These are phyloP conservation scores for Gadopsis marmoratus DNA, from an alignment of 2,797 vertebrate genomes.

Conservation along the genomic window DNA sequence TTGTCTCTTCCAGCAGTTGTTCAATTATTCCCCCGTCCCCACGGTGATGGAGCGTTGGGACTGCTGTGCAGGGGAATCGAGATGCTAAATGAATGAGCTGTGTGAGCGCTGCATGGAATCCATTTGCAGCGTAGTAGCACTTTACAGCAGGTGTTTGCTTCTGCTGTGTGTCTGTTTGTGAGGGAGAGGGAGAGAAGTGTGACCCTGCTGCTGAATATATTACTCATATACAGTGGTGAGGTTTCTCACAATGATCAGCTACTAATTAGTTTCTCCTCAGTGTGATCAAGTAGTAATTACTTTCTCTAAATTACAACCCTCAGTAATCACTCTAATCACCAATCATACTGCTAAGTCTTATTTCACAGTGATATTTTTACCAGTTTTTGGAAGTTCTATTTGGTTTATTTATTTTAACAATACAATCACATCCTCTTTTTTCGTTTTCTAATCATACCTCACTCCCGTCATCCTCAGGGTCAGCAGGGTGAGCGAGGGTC, in stretches of 20 bases:
- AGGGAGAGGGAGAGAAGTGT: slow-evolving; percentile 17
- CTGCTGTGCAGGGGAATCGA: slow-evolving; percentile 55
- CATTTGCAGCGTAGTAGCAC: slow-evolving; percentile 49
- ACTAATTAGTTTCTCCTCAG: slow-evolving; percentile 47
- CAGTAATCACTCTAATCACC: slow-evolving; percentile 36
- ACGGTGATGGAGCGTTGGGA: slow-evolving; percentile 68
- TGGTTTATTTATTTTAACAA: slow-evolving; percentile 5
- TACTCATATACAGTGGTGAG: slow-evolving; percentile 29
- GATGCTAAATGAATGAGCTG: slow-evolving; percentile 65
- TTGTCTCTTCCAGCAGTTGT: slow-evolving; percentile 70
- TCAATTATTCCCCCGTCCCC: slow-evolving; percentile 73
- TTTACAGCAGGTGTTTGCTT: slow-evolving; percentile 56
- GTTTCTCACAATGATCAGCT: slow-evolving; percentile 46
- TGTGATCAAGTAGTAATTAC: slow-evolving; percentile 55
- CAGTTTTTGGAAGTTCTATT: slow-evolving; percentile 1
- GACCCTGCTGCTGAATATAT: slow-evolving; percentile 37
- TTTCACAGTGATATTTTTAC: slow-evolving; percentile 6
- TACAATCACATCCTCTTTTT: slow-evolving; percentile 17
- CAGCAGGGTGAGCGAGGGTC: slow-evolving; percentile 92
- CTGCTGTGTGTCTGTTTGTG: slow-evolving; percentile 37
- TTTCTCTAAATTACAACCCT: slow-evolving; percentile 36
- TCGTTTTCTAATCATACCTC: slow-evolving; percentile 55
- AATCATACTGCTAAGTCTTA: slow-evolving; percentile 2
- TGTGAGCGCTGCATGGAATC: slow-evolving; percentile 58
- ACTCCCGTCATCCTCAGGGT: slow-evolving; percentile 84